A percentile compares a stretch with the other conserved stretches of the same genome.
These are phyloP conservation scores for Chirona hameri DNA, from an alignment of 2,888 invertebrate genomes.

Conservation along the genomic window DNA sequence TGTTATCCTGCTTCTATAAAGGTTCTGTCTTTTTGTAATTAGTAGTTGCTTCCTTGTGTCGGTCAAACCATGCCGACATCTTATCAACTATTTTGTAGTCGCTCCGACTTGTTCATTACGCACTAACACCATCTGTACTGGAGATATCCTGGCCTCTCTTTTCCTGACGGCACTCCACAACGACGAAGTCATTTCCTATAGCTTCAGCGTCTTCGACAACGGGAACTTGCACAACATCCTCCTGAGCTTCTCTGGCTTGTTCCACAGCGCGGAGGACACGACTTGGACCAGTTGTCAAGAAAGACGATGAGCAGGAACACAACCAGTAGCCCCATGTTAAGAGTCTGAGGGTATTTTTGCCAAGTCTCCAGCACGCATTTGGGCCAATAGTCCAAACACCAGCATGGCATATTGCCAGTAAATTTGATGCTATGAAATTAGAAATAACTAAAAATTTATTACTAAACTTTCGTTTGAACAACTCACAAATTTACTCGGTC, in stretches of 20 bases:
- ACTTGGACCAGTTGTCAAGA: neutral
- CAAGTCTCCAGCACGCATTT: slow-evolving; percentile 1
- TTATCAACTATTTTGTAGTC: too few species aligned
- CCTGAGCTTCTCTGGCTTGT: neutral
- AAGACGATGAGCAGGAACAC: neutral
- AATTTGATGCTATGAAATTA: neutral
- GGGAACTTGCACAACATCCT: neutral
- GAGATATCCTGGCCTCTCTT: too few species aligned
- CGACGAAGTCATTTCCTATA: neutral
- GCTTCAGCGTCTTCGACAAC: neutral
- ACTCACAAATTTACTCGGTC: neutral
- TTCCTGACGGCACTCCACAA: neutral
- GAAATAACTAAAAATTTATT: neutral
- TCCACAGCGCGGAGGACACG: neutral
- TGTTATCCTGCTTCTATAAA: too few species aligned
- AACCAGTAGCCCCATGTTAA: neutral
- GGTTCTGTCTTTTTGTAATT: too few species aligned
- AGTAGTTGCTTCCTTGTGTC: too few species aligned
- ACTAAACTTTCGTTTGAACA: neutral
- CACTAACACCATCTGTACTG: too few species aligned
- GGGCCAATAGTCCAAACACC: neutral
- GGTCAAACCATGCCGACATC: too few species aligned
- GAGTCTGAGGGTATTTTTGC: neutral
- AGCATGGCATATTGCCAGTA: neutral
- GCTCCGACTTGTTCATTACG: too few species aligned